These are phyloP conservation scores for Lepisosteus osseus DNA, from an alignment of 2,113 vertebrate genomes.

Conservation along the genomic window DNA sequence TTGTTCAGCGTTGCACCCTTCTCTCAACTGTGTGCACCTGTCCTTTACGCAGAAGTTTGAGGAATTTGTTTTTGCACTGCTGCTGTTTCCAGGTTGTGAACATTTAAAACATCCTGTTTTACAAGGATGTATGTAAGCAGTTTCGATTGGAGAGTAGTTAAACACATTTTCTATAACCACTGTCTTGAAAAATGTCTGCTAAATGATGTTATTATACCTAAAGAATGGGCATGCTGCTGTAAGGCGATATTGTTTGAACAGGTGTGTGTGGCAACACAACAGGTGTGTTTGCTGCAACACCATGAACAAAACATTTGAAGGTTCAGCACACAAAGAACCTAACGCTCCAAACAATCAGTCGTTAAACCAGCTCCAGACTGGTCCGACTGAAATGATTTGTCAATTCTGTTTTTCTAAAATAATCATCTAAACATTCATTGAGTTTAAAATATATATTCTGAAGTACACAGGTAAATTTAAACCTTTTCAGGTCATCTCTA, in stretches of 20 bases:
- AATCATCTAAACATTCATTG: no score
- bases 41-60: neutral
- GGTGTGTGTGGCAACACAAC: slow-evolving; percentile 58
- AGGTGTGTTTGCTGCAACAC: no score
- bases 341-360: no score
- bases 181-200: slow-evolving; percentile 60
- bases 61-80: slow-evolving; percentile 2
- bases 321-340: no score
- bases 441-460: no score
- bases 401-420: no score
- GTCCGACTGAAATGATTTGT: no score
- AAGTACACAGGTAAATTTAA: no score
- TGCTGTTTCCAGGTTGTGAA: slow-evolving; percentile 33
- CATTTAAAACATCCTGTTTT: slow-evolving; percentile 64
- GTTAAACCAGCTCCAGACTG: no score
- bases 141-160: slow-evolving; percentile 46
- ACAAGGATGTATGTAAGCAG: slow-evolving; percentile 64
- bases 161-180: slow-evolving; percentile 50
- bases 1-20: no score
- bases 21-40: slow-evolving; percentile 4
- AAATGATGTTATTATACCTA: slow-evolving; percentile 59
- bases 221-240: slow-evolving; percentile 58
- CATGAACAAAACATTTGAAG: no score
- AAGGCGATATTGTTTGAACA: slow-evolving; percentile 71
- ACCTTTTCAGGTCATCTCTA: no score